phyloP scores from a whole-genome alignment of 2,113 vertebrate genomes.

The Ifrita kowaldi region DNA sequence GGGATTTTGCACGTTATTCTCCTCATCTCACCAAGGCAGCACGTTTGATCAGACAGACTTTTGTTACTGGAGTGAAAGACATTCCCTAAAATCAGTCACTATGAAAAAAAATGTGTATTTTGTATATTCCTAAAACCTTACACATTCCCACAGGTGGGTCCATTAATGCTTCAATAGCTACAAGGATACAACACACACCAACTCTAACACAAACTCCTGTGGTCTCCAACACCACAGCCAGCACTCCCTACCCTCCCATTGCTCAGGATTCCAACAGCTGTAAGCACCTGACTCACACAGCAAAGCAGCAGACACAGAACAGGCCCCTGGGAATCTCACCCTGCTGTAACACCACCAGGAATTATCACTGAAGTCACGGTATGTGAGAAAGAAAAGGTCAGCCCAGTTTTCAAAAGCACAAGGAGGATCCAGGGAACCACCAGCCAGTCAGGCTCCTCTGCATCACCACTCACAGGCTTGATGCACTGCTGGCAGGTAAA shows the following conservation, averaged over 20 bases:
- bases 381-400: accelerated
- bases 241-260: accelerated
- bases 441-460: background rate
- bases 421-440: background rate
- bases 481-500: background rate
- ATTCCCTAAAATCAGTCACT: background rate
- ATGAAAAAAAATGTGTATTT: accelerated
- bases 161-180: background rate
- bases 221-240: background rate
- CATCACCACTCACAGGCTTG: background rate
- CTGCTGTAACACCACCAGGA: background rate
- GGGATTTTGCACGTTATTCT: accelerated
- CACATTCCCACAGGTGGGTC: accelerated
- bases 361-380: accelerated
- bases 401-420: background rate
- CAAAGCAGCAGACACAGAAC: accelerated
- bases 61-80: background rate
- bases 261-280: background rate
- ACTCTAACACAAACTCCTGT: background rate
- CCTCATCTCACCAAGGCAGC: background rate
- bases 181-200: background rate
- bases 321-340: background rate
- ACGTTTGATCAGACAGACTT: background rate
- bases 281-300: background rate
- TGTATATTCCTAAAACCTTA: no score